Evolutionary conservation across 1,140 invertebrate species (phyloP).

Genomic region (Ctenoplectra terminalis): DNA sequence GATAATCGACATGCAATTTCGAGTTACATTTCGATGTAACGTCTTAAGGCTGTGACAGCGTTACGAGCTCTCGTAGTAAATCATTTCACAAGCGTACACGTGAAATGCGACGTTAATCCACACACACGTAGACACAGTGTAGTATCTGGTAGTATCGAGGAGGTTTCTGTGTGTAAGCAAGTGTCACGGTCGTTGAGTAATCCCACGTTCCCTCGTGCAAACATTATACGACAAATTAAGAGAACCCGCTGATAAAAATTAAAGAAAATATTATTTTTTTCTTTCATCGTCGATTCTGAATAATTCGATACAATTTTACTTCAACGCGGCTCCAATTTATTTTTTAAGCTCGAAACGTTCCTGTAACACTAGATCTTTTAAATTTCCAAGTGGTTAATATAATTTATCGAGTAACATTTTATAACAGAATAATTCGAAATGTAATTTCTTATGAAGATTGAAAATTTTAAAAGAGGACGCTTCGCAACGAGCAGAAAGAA

Average conservation of each 20-base stretch:
- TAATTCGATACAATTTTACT: too few relatives aligned
- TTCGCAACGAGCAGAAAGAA: background rate
- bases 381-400: too few relatives aligned
- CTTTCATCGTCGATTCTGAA: too few relatives aligned
- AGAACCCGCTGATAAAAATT: too few relatives aligned
- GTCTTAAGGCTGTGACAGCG: background rate
- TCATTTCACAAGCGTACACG: conserved; percentile 16
- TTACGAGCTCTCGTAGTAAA: conserved; percentile 6
- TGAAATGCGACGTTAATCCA: conserved; percentile 33
- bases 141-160: background rate
- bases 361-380: too few relatives aligned
- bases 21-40: background rate
- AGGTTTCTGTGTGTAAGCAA: background rate
- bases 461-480: background rate
- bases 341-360: too few relatives aligned
- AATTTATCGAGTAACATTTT: too few relatives aligned
- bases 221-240: conserved; percentile 1
- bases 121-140: background rate
- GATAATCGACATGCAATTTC: background rate
- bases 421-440: background rate
- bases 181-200: conserved; percentile 37
- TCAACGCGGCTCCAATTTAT: too few relatives aligned
- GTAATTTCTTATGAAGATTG: background rate
- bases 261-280: too few relatives aligned
- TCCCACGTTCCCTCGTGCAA: background rate